These are phyloP conservation scores for Phalacrocorax carbo DNA, from an alignment of 2,113 vertebrate species.

Conservation along the genomic window DNA sequence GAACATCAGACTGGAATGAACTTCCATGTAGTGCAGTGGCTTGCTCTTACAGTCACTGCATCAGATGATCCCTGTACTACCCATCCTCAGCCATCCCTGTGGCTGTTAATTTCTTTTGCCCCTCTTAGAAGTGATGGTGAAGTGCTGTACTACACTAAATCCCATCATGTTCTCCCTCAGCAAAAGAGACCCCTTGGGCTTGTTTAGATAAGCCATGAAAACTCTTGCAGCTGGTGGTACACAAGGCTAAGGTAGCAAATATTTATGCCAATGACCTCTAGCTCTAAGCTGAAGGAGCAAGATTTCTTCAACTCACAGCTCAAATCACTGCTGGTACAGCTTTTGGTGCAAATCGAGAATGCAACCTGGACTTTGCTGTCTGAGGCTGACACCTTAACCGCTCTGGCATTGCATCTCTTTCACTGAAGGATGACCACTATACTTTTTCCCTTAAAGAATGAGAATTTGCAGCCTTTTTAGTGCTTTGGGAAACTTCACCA, in stretches of 20 bases:
- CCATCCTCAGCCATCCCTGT: background rate
- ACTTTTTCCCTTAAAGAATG: background rate
- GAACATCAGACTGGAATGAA: background rate
- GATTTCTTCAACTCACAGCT: background rate
- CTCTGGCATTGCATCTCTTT: background rate
- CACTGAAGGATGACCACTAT: background rate
- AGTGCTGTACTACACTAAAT: background rate
- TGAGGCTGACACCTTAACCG: background rate
- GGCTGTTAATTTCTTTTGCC: background rate
- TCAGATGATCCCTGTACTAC: background rate
- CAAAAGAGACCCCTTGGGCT: rapidly evolving
- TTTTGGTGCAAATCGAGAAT: background rate
- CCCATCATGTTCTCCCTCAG: background rate
- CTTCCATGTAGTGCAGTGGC: background rate
- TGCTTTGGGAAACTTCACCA: background rate
- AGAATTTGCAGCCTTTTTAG: background rate
- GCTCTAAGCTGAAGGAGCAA: background rate
- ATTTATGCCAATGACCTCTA: background rate
- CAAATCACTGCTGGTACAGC: background rate
- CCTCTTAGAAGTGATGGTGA: background rate
- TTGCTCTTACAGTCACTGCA: background rate
- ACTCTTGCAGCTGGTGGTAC: background rate
- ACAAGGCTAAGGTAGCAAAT: background rate
- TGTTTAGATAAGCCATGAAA: background rate
- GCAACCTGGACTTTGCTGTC: background rate